A percentile compares a stretch with the other conserved stretches of the same genome.
Evolutionary conservation across 2,888 invertebrate species (phyloP).

Genomic region (Sepiola atlantica): DNA sequence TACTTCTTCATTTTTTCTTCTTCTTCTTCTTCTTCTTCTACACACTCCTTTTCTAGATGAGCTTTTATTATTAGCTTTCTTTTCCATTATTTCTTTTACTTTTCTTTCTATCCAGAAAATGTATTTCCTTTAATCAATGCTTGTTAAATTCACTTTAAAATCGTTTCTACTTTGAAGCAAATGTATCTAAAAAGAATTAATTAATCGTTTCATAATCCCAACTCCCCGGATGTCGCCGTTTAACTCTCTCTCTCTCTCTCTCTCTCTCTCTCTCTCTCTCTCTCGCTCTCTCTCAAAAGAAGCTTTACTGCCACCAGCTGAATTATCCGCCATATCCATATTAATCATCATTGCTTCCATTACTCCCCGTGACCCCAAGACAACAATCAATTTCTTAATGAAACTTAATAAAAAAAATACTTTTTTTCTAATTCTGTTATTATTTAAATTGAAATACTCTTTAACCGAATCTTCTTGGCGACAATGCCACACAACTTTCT

Average conservation of each 20-base stretch:
- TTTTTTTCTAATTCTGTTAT: background rate
- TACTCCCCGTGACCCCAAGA: background rate
- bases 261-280: no score
- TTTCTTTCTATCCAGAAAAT: background rate
- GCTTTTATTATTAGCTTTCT: background rate
- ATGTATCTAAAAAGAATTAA: background rate
- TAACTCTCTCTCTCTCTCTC: background rate
- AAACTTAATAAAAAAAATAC: background rate
- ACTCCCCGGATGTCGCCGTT: background rate
- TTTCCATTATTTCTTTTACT: background rate
- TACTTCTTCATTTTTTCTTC: background rate
- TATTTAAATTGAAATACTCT: background rate
- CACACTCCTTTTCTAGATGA: background rate
- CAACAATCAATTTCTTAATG: background rate
- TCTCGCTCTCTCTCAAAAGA: no score
- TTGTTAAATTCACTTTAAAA: background rate
- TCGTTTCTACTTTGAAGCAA: slow-evolving; percentile 18
- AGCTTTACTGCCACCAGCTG: background rate
- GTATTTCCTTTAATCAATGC: background rate
- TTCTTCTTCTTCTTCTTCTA: background rate
- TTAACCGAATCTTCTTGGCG: background rate
- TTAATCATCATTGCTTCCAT: no score
- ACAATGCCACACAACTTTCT: background rate
- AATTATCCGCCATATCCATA: background rate
- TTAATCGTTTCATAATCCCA: slow-evolving; percentile 19